Base-by-base conservation (phyloP, 2,888 invertebrate genomes). In the Archaeoteleia sp. region DNA sequence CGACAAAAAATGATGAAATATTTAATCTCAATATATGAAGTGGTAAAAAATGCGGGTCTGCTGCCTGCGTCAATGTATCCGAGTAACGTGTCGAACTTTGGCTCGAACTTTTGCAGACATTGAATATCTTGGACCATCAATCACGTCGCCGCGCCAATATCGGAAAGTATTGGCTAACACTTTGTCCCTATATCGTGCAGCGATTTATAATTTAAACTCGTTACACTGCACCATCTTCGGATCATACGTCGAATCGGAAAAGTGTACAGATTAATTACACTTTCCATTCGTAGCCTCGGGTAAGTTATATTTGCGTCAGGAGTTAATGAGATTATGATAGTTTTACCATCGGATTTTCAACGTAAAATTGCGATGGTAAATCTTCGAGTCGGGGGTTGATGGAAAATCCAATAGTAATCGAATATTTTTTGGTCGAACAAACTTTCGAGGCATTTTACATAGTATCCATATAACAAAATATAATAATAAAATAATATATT, bases 61-160 rank as follows among this genome's bases (percentile, higher is more conserved):
- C 48, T 60, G 66, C 34, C 51, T 20, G 39, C 37, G 37, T 32
- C 40, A 25, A 12, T 58, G 58, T 35, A 53, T 58, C 45, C 35
- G 37, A 46, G 53, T 34, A 29, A 29, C 51, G 54, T 32, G 34
- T 20, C 7, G 8, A 67, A 66, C 42, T 58, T 69, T 34, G 32
- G 66, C 51, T 29, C 67, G 49, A 81, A 82, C 73, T 82, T 82
- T 78, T 71, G 77, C 78, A 82, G 81, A 83, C 81, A 83, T 82
- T 82, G 79, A 82, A 83, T 82, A 82, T 83, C 82, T 79, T 75
- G 78, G 78, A 78, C 79, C 82, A 83, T 82, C 82, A 82, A 83
- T 83, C 82, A 82, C 74, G 70, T 67, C 54, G 70, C 69, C 72
- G 73, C 69, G 72, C 75, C 82, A 83, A 82, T 83, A 82, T 82